Conservation (phyloP, 2,113 vertebrate species). For the Tachycineta bicolor region DNA sequence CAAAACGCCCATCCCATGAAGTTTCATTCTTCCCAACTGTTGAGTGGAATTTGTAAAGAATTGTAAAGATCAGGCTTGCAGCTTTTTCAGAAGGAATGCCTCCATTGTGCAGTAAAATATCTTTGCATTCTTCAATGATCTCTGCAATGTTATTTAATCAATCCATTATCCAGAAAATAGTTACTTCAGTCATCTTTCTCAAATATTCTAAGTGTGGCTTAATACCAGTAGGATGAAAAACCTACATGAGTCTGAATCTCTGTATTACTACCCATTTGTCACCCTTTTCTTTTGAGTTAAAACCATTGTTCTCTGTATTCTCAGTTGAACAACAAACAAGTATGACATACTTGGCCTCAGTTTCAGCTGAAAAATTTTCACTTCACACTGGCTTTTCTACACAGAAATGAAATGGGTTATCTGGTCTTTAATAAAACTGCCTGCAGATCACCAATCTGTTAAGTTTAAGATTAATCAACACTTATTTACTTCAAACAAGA, state of each 20-base stretch:
- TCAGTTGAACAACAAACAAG: not conserved
- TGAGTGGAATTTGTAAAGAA: not conserved
- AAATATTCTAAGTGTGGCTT: not conserved
- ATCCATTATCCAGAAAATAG: not conserved
- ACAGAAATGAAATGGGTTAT: not conserved
- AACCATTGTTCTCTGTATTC: not conserved
- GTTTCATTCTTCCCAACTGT: not conserved
- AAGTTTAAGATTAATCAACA: conserved; percentile 11
- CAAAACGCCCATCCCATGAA: not conserved
- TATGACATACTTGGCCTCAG: not conserved
- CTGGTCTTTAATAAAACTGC: not conserved
- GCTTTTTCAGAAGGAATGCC: not conserved
- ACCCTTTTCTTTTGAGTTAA: not conserved
- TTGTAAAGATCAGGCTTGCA: not conserved
- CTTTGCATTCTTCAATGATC: not conserved
- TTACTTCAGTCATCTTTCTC: not conserved
- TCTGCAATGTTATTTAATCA: not conserved
- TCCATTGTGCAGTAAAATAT: not conserved
- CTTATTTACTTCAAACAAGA: conserved; percentile 24
- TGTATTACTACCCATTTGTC: not conserved
- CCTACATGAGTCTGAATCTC: not conserved
- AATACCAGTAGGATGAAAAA: not conserved
- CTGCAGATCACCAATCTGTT: not conserved
- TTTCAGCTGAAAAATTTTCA: not conserved
- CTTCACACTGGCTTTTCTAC: not conserved